Base-by-base conservation (phyloP, 2,113 vertebrate genomes). In the Xyliphius kryptos region DNA sequence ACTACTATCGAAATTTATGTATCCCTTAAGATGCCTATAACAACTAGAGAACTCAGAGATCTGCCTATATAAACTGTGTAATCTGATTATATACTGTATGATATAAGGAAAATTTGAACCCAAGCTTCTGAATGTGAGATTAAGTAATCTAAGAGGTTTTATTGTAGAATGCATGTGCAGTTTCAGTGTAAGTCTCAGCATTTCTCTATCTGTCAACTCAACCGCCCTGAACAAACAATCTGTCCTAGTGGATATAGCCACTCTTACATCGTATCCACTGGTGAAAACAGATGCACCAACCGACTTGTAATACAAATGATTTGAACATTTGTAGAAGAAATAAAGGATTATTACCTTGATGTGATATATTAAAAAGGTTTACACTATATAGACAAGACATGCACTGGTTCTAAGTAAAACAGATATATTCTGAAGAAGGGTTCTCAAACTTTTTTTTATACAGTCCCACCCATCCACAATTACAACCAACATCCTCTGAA, bases 161-260 rank as follows among this genome's bases (percentile, higher is more conserved):
- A 37, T 15, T 48, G 32, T 16, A 49, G 63, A 52, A 56, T 49
- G 49, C 11, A 19, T 9, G 15, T 49, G 9, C 44, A 49, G 9
- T 22, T 17, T 50, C 13, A n/a, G 3, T 65, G 16, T 6, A 10
- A 56, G 32, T 9, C 43, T 65, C 43, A 47, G 52, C 52, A 15
- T 3, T 46, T 64, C n/a, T 46, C 14, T 63, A 63, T 53, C 49
- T 63, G 36, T 36, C 51, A 2, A 21, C 21, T 6, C n/a, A 41
- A 14, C 12, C 6, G 21, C 19, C 16, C 50, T 46, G 38, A 16
- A 55, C 51, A 65, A 56, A 65, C 53, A 65, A 21, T 38, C 44
- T 56, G 44, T 65, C 13, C 62, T 64, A 38, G 40, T 22, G 40
- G 11, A 10, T 2, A 41, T 22, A 3, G 44, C 40, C 40, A 43